Conservation (phyloP, 2,888 invertebrate species). For the Temnothorax rugatulus region DNA sequence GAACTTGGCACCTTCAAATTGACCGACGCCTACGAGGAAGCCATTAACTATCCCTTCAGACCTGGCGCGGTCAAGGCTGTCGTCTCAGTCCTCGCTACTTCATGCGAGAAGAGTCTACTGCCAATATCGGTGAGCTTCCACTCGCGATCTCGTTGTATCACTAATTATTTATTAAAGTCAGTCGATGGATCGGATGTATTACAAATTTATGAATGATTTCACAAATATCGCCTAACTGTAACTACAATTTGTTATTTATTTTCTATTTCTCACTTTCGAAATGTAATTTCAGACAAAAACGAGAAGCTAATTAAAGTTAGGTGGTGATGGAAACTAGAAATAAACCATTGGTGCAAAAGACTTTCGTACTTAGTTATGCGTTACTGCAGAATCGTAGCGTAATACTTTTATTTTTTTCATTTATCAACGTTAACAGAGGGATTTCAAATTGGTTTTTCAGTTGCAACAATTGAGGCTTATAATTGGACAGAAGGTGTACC, state of each 20-base stretch:
- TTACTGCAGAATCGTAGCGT: not conserved
- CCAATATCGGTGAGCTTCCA: constrained; percentile 87
- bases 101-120: constrained; percentile 88
- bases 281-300: not conserved
- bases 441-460: constrained; percentile 67
- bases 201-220: not conserved
- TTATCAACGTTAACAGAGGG: not conserved
- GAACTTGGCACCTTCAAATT: constrained; percentile 86
- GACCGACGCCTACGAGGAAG: constrained; percentile 89
- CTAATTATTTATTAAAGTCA: not conserved
- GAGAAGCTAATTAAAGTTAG: not conserved
- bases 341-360: not conserved
- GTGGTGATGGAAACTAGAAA: not conserved
- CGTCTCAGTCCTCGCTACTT: constrained; percentile 89
- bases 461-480: constrained; percentile 83
- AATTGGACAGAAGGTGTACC: constrained; percentile 85
- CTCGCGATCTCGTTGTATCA: not conserved
- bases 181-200: not conserved
- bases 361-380: not conserved
- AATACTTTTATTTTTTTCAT: not conserved
- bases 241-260: constrained; percentile 8
- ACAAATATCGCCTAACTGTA: not conserved
- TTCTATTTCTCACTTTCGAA: not conserved
- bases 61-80: constrained; percentile 92
- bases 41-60: constrained; percentile 91